Percentiles rank a stretch among this genome's conserved stretches.
Evolutionary conservation across 1,140 invertebrate genomes (phyloP).

Genomic region (Thaumatotibia leucotreta): DNA sequence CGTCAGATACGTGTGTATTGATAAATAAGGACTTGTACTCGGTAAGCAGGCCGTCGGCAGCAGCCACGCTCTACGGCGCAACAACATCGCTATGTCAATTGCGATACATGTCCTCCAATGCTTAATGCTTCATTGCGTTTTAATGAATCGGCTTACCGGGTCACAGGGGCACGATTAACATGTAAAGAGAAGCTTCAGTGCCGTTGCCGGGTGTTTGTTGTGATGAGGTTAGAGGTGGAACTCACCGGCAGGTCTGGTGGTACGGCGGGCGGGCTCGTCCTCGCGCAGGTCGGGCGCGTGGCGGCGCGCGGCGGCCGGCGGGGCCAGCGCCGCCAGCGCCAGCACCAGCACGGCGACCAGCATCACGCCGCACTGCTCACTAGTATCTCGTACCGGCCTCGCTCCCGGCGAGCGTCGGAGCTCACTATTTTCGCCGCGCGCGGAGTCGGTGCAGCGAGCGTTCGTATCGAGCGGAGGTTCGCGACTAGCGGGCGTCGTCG

Average conservation of each 20-base stretch:
- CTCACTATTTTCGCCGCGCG: slow-evolving; percentile 64
- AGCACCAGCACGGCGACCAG: slow-evolving; percentile 53
- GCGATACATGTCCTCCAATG: slow-evolving; percentile 4
- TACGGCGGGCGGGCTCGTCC: slow-evolving; percentile 65
- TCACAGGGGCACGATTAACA: neutral
- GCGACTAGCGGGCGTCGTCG: slow-evolving; percentile 52
- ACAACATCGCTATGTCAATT: neutral
- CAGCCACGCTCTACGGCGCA: slow-evolving; percentile 19
- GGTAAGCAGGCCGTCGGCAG: slow-evolving; percentile 5
- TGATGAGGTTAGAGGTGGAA: slow-evolving; percentile 21
- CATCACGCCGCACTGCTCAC: slow-evolving; percentile 47
- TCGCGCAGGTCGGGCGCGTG: slow-evolving; percentile 63
- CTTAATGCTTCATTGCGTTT: slow-evolving; percentile 8
- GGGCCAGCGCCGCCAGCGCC: slow-evolving; percentile 47
- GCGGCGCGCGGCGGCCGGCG: slow-evolving; percentile 47
- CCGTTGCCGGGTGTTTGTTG: slow-evolving; percentile 18
- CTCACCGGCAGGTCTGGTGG: slow-evolving; percentile 66
- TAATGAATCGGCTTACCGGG: neutral
- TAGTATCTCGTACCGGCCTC: slow-evolving; percentile 36
- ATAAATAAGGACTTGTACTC: slow-evolving; percentile 13
- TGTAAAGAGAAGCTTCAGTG: slow-evolving; percentile 27
- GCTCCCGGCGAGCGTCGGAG: slow-evolving; percentile 48
- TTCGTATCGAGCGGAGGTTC: slow-evolving; percentile 39
- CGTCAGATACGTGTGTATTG: slow-evolving; percentile 15
- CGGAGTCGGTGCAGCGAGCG: slow-evolving; percentile 35